A percentile compares a stretch with the other conserved stretches of the same genome.
phyloP scores from a whole-genome alignment of 30 jellyfish, hydroid and myxozoan genomes.

The Hydra vulgaris region DNA sequence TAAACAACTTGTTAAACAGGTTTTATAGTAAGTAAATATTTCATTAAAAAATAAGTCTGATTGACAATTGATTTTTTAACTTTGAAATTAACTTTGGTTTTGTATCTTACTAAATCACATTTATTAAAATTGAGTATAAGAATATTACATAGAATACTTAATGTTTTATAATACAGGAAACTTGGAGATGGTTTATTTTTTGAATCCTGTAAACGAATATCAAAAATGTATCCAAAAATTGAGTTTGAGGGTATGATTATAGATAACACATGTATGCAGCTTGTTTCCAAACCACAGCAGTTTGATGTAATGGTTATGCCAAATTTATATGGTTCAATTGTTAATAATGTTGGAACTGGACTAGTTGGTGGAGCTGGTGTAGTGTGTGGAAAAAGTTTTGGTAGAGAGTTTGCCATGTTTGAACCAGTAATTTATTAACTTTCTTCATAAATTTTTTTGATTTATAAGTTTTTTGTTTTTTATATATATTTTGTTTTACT shows the following conservation, averaged over 20 bases:
- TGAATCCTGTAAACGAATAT: conserved; percentile 59
- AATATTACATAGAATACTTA: no score
- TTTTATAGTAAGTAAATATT: no score
- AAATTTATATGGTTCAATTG: conserved; percentile 79
- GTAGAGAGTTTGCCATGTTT: conserved; percentile 66
- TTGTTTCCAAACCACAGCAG: conserved; percentile 82
- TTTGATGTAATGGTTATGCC: conserved; percentile 95
- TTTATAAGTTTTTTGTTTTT: no score
- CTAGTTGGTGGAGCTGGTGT: conserved; percentile 98
- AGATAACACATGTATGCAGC: conserved; percentile 98
- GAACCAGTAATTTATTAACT: conserved; percentile 87
- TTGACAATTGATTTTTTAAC: no score
- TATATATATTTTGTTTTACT: no score
- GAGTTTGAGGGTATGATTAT: conserved; percentile 89
- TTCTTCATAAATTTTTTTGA: no score
- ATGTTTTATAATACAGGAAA: no score
- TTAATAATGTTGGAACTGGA: conserved; percentile 89
- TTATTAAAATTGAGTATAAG: no score
- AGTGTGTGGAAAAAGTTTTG: conserved; percentile 87
- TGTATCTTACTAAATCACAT: no score
- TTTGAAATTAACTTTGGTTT: no score
- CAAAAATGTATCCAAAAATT: conserved; percentile 68
- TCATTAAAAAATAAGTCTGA: no score
- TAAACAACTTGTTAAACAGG: no score
- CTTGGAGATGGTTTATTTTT: conserved; percentile 84